Evolutionary conservation across 2,113 vertebrate genomes (phyloP), one percentile per base, ranked within the genome.

Genomic region (Trematomus loennbergii): DNA sequence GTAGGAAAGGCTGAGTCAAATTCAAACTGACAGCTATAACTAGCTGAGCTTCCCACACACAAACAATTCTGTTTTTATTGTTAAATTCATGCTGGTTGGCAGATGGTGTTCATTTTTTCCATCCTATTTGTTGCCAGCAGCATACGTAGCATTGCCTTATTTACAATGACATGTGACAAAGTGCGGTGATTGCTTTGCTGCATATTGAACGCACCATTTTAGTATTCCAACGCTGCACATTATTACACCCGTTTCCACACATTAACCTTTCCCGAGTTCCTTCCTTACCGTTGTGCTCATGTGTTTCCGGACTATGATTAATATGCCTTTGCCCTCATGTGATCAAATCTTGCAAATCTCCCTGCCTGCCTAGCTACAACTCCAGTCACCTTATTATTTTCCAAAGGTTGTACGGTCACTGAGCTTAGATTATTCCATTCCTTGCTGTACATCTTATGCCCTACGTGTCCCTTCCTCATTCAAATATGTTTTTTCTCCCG

Each of bases 311-410:
- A 84, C 79, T 87, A 70, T 90, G 87, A 94, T 92, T 92, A 91
- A 92, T 90, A 90, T 87, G 88, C 67, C 88, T 89, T 88, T 85
- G 66, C 87, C 86, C 82, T 69, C 49, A 22, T 86, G 80, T 91
- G 89, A 90, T 92, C 89, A 89, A 91, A 94, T 94, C 93, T 92
- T 75, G 84, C 75, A 83, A 88, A 87, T 91, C 89, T 88, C 74
- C 59, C 49, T 90, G 49, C 68, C 78, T 79, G 84, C 87, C 69
- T 85, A 63, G 85, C 57, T 50, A 78, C 79, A 86, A 83, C 80
- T 81, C 82, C 71, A 89, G 65, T 88, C 91, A 87, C 78, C 84
- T 88, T 87, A 88, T 90, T 92, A 90, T 87, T 90, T 91, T 79
- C 36, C n/a, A 90, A 89, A 92, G 89, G 89, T 93, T 88, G 86